Conservation (phyloP, 2,888 invertebrate species). For the Osmoderma eremita region DNA sequence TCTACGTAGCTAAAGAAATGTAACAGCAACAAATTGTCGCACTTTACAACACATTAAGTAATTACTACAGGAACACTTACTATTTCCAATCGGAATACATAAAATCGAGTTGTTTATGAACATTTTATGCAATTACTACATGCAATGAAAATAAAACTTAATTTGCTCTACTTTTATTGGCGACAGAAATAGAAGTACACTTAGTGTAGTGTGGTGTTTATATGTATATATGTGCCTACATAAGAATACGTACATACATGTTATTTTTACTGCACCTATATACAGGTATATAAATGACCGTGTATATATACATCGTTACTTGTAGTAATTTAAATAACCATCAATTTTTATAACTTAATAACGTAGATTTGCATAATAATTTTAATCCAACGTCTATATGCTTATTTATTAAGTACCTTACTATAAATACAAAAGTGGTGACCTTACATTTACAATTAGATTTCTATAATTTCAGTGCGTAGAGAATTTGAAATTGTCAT, state of each 20-base stretch:
- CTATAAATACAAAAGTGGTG: conserved; percentile 9
- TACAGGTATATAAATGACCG: background rate
- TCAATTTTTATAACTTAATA: conserved; percentile 31
- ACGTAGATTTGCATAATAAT: conserved; percentile 18
- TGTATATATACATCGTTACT: conserved; percentile 8
- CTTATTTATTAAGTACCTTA: conserved; percentile 13
- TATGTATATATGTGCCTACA: background rate
- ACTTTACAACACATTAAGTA: background rate
- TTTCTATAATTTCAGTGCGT: too few relatives aligned
- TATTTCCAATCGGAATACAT: conserved; percentile 1
- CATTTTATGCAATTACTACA: conserved; percentile 6
- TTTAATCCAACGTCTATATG: conserved; percentile 14
- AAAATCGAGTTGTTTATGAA: background rate
- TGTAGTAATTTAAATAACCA: conserved; percentile 20
- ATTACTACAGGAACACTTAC: background rate
- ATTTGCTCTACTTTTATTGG: conserved; percentile 18
- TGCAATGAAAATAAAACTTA: conserved; percentile 11
- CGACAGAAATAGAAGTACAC: conserved; percentile 28
- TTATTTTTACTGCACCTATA: background rate
- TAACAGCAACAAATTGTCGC: too few relatives aligned
- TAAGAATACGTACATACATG: background rate
- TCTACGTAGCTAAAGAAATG: too few relatives aligned
- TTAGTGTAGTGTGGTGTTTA: too few relatives aligned
- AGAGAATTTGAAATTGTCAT: too few relatives aligned
- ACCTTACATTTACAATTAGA: background rate